phyloP scores from a whole-genome alignment of 2,888 invertebrate genomes.

The Sipha maydis region DNA sequence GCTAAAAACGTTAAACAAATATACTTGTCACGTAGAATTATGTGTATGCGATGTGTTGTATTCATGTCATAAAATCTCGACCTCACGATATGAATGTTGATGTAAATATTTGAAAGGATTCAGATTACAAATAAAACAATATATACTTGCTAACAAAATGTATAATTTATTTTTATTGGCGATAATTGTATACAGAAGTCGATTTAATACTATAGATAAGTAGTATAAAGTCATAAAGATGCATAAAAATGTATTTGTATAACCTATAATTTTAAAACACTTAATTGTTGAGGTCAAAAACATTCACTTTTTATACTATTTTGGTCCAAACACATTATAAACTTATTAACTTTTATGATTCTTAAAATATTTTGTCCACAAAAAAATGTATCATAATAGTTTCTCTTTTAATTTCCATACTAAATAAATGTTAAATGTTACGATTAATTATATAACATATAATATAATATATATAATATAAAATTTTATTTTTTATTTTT shows the following conservation, averaged over 20 bases:
- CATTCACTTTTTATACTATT: constrained; percentile 6
- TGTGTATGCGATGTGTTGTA: background rate
- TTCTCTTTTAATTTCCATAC: background rate
- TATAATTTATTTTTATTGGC: background rate
- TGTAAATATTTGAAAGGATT: background rate
- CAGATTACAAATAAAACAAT: background rate
- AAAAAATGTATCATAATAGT: background rate
- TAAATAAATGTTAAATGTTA: background rate
- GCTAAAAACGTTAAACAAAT: background rate
- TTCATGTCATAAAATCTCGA: background rate
- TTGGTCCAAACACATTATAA: background rate
- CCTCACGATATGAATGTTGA: background rate
- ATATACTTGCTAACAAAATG: background rate
- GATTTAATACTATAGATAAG: background rate
- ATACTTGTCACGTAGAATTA: background rate
- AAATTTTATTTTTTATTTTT: background rate
- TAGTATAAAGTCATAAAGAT: background rate
- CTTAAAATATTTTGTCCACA: background rate
- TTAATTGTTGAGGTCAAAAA: constrained; percentile 6
- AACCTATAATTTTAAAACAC: constrained; percentile 5
- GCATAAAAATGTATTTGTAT: background rate
- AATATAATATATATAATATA: too few relatives aligned
- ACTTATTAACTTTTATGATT: background rate
- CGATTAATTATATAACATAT: background rate
- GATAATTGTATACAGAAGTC: background rate